These are phyloP conservation scores for Nyctibius bracteatus DNA, from an alignment of 2,113 vertebrate species.

Conservation along the genomic window DNA sequence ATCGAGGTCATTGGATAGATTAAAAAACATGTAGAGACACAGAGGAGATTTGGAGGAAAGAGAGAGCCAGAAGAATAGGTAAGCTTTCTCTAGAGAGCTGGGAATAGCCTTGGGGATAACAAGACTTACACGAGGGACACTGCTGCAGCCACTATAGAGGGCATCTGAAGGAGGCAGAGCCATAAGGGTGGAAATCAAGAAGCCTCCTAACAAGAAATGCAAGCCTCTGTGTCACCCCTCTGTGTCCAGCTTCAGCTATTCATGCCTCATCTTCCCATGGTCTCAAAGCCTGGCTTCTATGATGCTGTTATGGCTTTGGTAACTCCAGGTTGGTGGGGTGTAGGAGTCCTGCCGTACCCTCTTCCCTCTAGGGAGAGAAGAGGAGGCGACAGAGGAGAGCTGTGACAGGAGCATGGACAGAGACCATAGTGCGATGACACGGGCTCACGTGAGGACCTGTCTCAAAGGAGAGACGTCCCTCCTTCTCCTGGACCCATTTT, in stretches of 20 bases:
- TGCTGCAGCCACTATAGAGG: neutral
- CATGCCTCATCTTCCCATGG: neutral
- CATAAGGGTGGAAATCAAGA: neutral
- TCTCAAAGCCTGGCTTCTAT: neutral
- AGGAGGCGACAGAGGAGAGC: neutral
- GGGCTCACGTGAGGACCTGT: neutral
- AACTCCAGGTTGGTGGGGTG: neutral
- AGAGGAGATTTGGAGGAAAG: neutral
- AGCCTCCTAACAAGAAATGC: neutral
- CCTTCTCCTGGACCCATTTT: neutral
- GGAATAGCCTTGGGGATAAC: neutral
- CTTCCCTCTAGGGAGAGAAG: neutral
- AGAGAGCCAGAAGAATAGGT: neutral
- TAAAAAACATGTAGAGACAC: neutral
- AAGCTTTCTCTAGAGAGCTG: neutral
- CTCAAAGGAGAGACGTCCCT: neutral
- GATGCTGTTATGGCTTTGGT: neutral
- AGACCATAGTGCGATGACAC: accelerated
- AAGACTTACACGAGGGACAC: neutral
- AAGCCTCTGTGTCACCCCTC: neutral
- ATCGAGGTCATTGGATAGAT: neutral
- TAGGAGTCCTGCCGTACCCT: neutral
- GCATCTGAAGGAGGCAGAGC: neutral
- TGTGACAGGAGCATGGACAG: neutral
- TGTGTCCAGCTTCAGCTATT: neutral